These are phyloP conservation scores for Sigmodon hispidus DNA, from an alignment of 2,113 vertebrate genomes.

Conservation along the genomic window DNA sequence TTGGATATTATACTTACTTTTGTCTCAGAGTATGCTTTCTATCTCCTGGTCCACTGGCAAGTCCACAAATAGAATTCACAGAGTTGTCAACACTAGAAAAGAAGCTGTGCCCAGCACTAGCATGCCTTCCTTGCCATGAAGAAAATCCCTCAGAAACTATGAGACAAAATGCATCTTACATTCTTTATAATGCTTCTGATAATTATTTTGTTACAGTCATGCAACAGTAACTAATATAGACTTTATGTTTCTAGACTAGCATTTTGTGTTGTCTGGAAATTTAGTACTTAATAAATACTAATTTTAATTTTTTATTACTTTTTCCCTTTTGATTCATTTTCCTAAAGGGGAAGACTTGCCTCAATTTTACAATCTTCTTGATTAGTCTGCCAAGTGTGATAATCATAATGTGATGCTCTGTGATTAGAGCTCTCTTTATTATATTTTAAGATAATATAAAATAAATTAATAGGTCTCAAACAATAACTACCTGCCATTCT, in stretches of 20 bases:
- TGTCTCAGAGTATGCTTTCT: not conserved
- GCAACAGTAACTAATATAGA: not conserved
- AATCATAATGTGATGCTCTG: no score
- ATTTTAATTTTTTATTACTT: not conserved
- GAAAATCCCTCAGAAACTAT: not conserved
- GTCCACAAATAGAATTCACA: not conserved
- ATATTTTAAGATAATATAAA: not conserved
- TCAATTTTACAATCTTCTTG: not conserved
- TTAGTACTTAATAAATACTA: not conserved
- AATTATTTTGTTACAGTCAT: not conserved
- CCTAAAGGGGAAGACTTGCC: not conserved
- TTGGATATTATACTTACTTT: not conserved
- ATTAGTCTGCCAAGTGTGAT: not conserved
- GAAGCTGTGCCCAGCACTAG: not conserved
- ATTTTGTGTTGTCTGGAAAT: not conserved
- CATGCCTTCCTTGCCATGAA: not conserved
- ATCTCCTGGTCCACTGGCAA: not conserved
- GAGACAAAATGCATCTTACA: not conserved
- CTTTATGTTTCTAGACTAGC: not conserved
- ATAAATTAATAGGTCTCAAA: not conserved
- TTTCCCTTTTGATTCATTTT: not conserved
- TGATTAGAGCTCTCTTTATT: not conserved
- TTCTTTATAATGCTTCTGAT: not conserved
- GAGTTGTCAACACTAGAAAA: not conserved
- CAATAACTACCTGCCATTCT: not conserved